Evolutionary conservation across 2,888 invertebrate genomes (phyloP).

Genomic region (Torymus texanus): DNA sequence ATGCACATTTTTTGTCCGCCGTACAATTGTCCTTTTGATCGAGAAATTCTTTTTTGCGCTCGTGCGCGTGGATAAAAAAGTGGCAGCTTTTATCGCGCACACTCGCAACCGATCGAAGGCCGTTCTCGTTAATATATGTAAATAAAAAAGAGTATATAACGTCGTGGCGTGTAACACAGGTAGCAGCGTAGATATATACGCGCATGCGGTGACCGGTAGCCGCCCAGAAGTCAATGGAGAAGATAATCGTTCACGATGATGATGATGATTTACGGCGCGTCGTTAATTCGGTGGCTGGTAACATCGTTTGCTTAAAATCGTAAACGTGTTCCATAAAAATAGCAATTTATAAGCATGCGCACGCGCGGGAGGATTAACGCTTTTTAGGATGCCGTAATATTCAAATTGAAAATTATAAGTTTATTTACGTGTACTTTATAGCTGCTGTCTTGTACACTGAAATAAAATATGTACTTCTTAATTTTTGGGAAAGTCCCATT

Average conservation of each 20-base stretch:
- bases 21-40: slow-evolving; percentile 22
- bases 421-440: too few species aligned
- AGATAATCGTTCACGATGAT: slow-evolving; percentile 47
- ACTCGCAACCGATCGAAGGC: slow-evolving; percentile 29
- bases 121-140: slow-evolving; percentile 35
- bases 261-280: slow-evolving; percentile 42
- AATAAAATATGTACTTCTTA: too few species aligned
- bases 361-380: not conserved
- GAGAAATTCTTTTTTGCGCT: not conserved
- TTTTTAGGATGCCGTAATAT: not conserved
- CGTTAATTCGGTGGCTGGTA: slow-evolving; percentile 43
- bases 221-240: slow-evolving; percentile 42
- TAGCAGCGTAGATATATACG: not conserved
- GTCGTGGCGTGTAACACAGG: slow-evolving; percentile 20
- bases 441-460: too few species aligned
- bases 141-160: slow-evolving; percentile 12
- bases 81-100: slow-evolving; percentile 20
- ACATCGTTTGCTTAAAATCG: slow-evolving; percentile 14
- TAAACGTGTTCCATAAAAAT: slow-evolving; percentile 13
- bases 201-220: slow-evolving; percentile 30
- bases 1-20: slow-evolving; percentile 2
- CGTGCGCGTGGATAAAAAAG: too few species aligned
- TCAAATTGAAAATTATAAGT: too few species aligned
- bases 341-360: slow-evolving; percentile 13
- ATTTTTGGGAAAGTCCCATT: too few species aligned